Evolutionary conservation across 1,140 invertebrate species (phyloP).

Genomic region (Procambarus clarkii): DNA sequence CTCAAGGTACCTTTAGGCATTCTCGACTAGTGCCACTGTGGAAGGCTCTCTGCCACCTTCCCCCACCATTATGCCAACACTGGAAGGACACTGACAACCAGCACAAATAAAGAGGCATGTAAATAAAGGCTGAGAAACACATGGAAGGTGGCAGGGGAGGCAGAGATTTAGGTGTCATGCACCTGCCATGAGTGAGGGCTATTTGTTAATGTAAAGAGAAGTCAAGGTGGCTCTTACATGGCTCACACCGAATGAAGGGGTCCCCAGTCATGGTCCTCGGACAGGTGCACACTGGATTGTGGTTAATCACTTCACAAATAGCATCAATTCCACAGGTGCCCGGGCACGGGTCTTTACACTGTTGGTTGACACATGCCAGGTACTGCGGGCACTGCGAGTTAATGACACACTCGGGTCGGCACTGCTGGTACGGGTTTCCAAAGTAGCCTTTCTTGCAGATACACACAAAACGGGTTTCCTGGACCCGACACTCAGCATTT

Average conservation of each 20-base stretch:
- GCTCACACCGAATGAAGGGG: slow-evolving; percentile 77
- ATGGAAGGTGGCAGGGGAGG: too few relatives aligned
- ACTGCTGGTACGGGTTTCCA: slow-evolving; percentile 80
- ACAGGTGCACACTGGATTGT: slow-evolving; percentile 89
- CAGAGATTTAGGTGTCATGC: too few relatives aligned
- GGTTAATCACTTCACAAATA: slow-evolving; percentile 90
- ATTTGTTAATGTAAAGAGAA: too few relatives aligned
- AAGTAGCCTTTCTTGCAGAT: slow-evolving; percentile 82
- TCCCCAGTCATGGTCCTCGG: slow-evolving; percentile 88
- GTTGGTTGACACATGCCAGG: slow-evolving; percentile 81
- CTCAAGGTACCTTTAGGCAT: too few relatives aligned
- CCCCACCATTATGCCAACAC: too few relatives aligned
- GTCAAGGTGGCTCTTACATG: slow-evolving; percentile 55
- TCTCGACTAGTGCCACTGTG: too few relatives aligned
- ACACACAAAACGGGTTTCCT: slow-evolving; percentile 85
- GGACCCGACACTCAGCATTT: slow-evolving; percentile 87
- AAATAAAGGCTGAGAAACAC: too few relatives aligned
- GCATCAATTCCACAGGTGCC: slow-evolving; percentile 87
- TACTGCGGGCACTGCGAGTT: slow-evolving; percentile 87
- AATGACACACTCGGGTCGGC: slow-evolving; percentile 83
- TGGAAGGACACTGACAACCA: too few relatives aligned
- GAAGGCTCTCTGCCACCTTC: too few relatives aligned
- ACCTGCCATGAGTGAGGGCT: too few relatives aligned
- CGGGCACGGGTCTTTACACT: slow-evolving; percentile 82
- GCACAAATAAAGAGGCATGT: too few relatives aligned